Percentiles rank a stretch among this genome's conserved stretches.
These are phyloP conservation scores for Eueremaeus valkanovi DNA, from an alignment of 2,888 invertebrate genomes.

Conservation along the genomic window DNA sequence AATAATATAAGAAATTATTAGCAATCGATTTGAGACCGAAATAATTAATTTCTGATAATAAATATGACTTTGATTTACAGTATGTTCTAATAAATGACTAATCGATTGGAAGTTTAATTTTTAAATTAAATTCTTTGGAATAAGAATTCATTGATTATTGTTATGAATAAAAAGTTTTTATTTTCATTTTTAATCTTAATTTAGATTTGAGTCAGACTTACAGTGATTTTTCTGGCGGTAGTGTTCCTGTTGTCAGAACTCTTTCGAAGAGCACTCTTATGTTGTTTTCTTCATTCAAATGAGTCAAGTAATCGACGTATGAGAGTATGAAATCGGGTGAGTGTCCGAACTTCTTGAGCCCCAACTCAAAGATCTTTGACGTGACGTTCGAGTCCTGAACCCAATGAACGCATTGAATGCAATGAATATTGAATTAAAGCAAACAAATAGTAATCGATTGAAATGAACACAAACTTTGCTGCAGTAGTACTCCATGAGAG, in stretches of 20 bases:
- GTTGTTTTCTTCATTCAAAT: conserved; percentile 99
- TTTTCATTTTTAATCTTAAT: too few species aligned
- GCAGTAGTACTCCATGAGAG: conserved; percentile 98
- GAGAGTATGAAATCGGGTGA: conserved; percentile 91
- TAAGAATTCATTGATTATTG: conserved; percentile 45
- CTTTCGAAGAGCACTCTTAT: conserved; percentile 97
- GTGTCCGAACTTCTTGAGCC: conserved; percentile 91
- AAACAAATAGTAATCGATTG: conserved; percentile 49
- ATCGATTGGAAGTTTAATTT: too few species aligned
- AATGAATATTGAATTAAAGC: neutral
- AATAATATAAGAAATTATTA: too few species aligned
- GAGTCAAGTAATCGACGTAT: conserved; percentile 94
- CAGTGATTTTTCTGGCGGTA: conserved; percentile 86
- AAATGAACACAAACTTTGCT: conserved; percentile 72
- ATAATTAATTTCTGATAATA: too few species aligned
- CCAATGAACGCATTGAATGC: neutral
- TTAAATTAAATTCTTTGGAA: too few species aligned
- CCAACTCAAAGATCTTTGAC: conserved; percentile 93
- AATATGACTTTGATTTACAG: too few species aligned
- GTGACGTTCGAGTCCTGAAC: conserved; percentile 83
- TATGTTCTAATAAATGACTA: too few species aligned
- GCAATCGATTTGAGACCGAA: too few species aligned
- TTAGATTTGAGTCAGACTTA: conserved; percentile 51
- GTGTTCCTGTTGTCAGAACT: conserved; percentile 76
- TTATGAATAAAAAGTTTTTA: conserved; percentile 52